Evolutionary conservation across 2,888 invertebrate genomes (phyloP).

Genomic region (Plagodis pulveraria): DNA sequence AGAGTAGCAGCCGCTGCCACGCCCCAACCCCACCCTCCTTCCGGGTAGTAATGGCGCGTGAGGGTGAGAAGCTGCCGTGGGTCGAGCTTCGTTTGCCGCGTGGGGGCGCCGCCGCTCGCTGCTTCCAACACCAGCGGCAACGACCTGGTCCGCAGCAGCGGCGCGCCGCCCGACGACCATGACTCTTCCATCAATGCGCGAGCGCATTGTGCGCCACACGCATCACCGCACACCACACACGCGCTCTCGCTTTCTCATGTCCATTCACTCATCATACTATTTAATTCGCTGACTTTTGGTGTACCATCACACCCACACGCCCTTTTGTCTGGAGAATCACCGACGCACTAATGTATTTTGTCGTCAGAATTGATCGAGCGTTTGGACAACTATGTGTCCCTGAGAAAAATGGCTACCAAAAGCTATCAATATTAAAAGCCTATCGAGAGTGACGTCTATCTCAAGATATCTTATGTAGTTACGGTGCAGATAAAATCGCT

Average conservation of each 20-base stretch:
- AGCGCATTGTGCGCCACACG: constrained; percentile 74
- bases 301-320: constrained; percentile 26
- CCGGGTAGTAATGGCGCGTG: constrained; percentile 93
- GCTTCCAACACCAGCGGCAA: constrained; percentile 87
- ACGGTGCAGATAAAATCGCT: constrained; percentile 38
- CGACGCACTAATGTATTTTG: constrained; percentile 10
- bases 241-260: constrained; percentile 64
- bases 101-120: constrained; percentile 74
- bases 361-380: constrained; percentile 26
- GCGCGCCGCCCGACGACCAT: constrained; percentile 84
- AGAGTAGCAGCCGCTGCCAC: constrained; percentile 89
- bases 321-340: constrained; percentile 24
- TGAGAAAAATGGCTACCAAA: constrained; percentile 34
- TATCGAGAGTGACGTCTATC: constrained; percentile 37
- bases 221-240: constrained; percentile 71
- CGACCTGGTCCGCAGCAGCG: constrained; percentile 88
- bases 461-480: constrained; percentile 30
- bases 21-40: constrained; percentile 95
- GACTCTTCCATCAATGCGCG: constrained; percentile 83
- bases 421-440: constrained; percentile 36
- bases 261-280: constrained; percentile 55
- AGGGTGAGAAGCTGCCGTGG: constrained; percentile 87
- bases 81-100: constrained; percentile 79
- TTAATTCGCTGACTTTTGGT: constrained; percentile 13
- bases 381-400: constrained; percentile 22